These are phyloP conservation scores for Sula dactylatra DNA, from an alignment of 2,113 vertebrate genomes.

Conservation along the genomic window DNA sequence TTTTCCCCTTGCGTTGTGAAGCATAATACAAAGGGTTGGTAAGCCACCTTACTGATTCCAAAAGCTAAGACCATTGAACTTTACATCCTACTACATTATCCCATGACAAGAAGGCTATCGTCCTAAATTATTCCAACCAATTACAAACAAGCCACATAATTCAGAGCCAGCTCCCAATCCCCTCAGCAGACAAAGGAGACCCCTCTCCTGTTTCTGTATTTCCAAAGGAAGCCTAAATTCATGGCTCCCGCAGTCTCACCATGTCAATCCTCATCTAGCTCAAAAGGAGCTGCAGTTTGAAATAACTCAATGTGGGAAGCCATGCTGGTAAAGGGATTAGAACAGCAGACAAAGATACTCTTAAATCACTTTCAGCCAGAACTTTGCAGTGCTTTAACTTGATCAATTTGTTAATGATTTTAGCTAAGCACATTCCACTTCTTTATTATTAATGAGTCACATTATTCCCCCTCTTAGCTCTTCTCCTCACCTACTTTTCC, in stretches of 20 bases:
- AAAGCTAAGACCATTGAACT: not conserved
- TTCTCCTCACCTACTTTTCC: not conserved
- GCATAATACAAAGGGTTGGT: not conserved
- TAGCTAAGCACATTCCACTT: not conserved
- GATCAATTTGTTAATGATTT: not conserved
- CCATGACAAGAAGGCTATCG: not conserved
- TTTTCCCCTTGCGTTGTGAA: not conserved
- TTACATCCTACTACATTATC: not conserved
- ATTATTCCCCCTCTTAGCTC: not conserved
- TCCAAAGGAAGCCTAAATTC: not conserved
- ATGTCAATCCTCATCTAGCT: not conserved
- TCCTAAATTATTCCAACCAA: not conserved
- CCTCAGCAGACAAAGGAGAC: not conserved
- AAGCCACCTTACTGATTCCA: not conserved
- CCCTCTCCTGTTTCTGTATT: not conserved
- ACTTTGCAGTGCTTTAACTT: not conserved
- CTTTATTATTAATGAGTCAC: not conserved
- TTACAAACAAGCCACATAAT: not conserved
- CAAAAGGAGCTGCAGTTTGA: not conserved
- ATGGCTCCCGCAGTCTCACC: not conserved
- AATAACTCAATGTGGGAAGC: not conserved
- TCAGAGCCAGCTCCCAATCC: not conserved
- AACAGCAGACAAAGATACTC: not conserved
- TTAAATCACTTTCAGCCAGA: not conserved
- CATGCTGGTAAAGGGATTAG: not conserved